Evolutionary conservation across 2,113 vertebrate species (phyloP).

Genomic region (Archocentrus centrarchus): DNA sequence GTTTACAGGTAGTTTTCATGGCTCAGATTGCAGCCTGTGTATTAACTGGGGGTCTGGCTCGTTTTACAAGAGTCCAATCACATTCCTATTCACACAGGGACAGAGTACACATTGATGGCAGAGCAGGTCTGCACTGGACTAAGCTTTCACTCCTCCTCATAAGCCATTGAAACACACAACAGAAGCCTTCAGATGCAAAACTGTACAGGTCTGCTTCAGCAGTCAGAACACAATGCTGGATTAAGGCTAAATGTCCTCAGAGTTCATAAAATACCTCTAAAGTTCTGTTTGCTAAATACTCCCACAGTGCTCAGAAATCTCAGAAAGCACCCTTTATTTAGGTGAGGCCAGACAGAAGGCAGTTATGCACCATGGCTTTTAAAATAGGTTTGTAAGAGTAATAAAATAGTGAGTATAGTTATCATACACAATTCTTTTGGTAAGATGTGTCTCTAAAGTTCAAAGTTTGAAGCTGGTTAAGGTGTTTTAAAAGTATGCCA

Average conservation of each 20-base stretch:
- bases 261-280: slow-evolving; percentile 28
- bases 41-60: slow-evolving; percentile 32
- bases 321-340: neutral
- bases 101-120: slow-evolving; percentile 57
- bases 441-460: no score
- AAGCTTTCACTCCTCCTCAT: neutral
- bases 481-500: no score
- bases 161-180: slow-evolving; percentile 40
- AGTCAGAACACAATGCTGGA: slow-evolving; percentile 5
- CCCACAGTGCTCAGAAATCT: neutral
- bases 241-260: neutral
- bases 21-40: slow-evolving; percentile 5
- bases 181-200: slow-evolving; percentile 22
- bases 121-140: slow-evolving; percentile 32
- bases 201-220: slow-evolving; percentile 13
- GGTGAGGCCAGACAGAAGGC: neutral
- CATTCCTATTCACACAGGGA: slow-evolving; percentile 21
- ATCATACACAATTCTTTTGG: no score
- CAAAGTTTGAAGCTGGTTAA: no score
- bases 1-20: neutral
- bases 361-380: neutral
- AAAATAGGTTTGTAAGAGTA: neutral
- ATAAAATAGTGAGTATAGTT: neutral
- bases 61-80: slow-evolving; percentile 49
- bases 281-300: neutral